Evolutionary conservation across 2,797 vertebrate species (phyloP).

Genomic region (Pelodytes ibericus): DNA sequence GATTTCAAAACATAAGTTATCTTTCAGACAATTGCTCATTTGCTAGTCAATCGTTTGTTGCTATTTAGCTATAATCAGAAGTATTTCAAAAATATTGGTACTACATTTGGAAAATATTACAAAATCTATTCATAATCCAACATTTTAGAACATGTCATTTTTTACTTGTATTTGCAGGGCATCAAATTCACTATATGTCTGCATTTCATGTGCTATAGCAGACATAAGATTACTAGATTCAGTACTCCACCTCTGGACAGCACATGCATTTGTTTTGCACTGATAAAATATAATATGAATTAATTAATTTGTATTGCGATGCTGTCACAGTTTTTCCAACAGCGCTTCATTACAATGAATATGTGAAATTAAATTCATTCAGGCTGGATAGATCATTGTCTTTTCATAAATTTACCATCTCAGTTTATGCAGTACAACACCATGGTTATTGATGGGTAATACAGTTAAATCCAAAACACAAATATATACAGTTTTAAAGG

Average conservation of each 20-base stretch:
- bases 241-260: slow-evolving; percentile 1
- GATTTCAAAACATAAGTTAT: too few species aligned
- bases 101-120: not conserved
- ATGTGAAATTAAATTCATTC: slow-evolving; percentile 16
- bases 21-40: too few species aligned
- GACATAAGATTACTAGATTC: not conserved
- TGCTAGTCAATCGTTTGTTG: too few species aligned
- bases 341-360: slow-evolving; percentile 28
- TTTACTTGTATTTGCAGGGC: not conserved
- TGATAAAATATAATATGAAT: slow-evolving; percentile 29
- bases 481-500: not conserved
- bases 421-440: not conserved
- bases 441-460: slow-evolving; percentile 2
- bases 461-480: not conserved
- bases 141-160: not conserved
- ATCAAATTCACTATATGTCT: slow-evolving; percentile 10
- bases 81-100: too few species aligned
- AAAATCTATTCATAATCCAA: not conserved
- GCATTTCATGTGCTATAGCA: not conserved
- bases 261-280: slow-evolving; percentile 17
- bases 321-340: slow-evolving; percentile 10
- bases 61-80: too few species aligned
- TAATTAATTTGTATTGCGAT: slow-evolving; percentile 25
- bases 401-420: slow-evolving; percentile 19
- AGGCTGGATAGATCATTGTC: slow-evolving; percentile 20